Conservation (phyloP, 2,113 vertebrate species). For the Neolamprologus caudopunctatus region DNA sequence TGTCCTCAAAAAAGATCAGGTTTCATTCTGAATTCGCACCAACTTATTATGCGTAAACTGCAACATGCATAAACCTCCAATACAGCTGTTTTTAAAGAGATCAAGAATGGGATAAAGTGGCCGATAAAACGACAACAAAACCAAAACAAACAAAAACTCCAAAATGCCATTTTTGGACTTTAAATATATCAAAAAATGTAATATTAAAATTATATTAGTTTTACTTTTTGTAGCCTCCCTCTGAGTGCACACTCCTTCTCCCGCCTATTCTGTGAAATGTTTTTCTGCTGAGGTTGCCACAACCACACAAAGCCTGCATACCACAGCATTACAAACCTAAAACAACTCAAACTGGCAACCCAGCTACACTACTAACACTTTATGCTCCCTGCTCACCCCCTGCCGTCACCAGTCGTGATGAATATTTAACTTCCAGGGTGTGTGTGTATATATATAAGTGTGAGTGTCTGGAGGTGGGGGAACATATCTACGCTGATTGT, state of each 20-base stretch:
- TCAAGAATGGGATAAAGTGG: rapidly evolving
- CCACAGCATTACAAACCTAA: slow-evolving; percentile 28
- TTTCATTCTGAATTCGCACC: not conserved
- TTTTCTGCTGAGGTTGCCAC: slow-evolving; percentile 33
- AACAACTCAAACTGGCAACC: slow-evolving; percentile 54
- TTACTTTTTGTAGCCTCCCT: not conserved
- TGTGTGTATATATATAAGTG: not conserved
- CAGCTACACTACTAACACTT: slow-evolving; percentile 30
- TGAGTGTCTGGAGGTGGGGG: slow-evolving; percentile 14
- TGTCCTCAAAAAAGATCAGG: not conserved
- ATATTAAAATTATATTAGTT: not conserved
- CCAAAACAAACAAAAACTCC: not conserved
- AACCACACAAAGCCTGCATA: slow-evolving; percentile 23
- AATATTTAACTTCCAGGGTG: slow-evolving; percentile 58
- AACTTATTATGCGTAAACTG: rapidly evolving
- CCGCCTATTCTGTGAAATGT: not conserved
- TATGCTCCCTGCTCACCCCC: slow-evolving; percentile 2
- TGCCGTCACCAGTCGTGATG: slow-evolving; percentile 34
- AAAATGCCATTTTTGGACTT: not conserved
- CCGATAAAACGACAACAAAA: not conserved
- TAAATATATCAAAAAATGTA: not conserved
- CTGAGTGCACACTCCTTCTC: not conserved
- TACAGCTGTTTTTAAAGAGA: not conserved
- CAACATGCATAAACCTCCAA: not conserved
- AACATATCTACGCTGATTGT: slow-evolving; percentile 53